A percentile compares a stretch with the other conserved stretches of the same genome.
Conservation (phyloP, 2,113 vertebrate species). For the Addax nasomaculatus region DNA sequence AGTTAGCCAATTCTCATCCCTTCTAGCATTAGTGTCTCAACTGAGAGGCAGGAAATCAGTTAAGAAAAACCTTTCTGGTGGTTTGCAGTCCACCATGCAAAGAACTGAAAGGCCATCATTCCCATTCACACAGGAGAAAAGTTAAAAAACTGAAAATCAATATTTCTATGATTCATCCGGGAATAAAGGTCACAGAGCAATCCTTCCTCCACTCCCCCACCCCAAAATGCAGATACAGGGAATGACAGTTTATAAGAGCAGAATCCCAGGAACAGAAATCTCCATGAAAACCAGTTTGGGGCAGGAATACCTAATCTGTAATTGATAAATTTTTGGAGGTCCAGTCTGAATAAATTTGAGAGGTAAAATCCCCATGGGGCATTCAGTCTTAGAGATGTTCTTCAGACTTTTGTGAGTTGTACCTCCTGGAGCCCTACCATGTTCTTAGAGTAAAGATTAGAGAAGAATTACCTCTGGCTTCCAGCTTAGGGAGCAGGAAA, state of each 20-base stretch:
- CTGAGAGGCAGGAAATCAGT: background rate
- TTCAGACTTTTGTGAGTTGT: background rate
- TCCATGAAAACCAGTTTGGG: background rate
- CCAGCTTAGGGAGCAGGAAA: background rate
- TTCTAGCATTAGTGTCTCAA: background rate
- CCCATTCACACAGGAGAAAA: background rate
- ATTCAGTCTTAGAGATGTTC: background rate
- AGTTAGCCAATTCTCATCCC: background rate
- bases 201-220: too few species aligned
- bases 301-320: background rate
- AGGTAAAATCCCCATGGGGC: rapidly evolving
- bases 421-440: background rate
- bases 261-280: background rate
- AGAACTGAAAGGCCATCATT: background rate
- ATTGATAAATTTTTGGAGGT: background rate
- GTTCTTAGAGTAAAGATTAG: background rate
- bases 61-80: background rate
- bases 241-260: background rate
- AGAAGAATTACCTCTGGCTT: background rate
- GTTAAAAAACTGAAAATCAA: background rate
- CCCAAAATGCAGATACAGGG: background rate
- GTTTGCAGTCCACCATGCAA: background rate
- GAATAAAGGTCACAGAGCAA: background rate
- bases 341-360: background rate
- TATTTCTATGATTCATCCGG: background rate